phyloP scores from a whole-genome alignment of 2,113 vertebrate genomes.

The Scartelaos histophorus region DNA sequence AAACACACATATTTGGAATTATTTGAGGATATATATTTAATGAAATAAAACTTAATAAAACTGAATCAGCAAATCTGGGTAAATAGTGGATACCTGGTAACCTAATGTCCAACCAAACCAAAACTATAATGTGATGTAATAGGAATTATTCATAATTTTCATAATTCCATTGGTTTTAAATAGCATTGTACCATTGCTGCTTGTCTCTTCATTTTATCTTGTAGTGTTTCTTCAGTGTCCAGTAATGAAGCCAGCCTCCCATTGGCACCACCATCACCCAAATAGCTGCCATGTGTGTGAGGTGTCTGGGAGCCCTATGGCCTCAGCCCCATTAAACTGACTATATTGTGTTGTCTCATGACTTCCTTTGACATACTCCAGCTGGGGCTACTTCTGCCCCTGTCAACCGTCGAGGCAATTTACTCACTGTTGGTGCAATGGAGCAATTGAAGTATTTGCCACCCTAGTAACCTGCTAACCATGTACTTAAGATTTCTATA shows the following conservation, averaged over 20 bases:
- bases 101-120: not conserved
- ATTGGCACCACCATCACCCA: slow-evolving; percentile 36
- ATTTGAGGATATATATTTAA: not conserved
- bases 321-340: slow-evolving; percentile 55
- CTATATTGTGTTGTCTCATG: slow-evolving; percentile 47
- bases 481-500: not conserved
- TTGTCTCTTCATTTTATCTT: not conserved
- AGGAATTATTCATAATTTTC: not conserved
- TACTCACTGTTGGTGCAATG: slow-evolving; percentile 22
- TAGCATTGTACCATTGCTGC: not conserved
- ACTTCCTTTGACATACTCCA: slow-evolving; percentile 70
- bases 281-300: slow-evolving; percentile 64
- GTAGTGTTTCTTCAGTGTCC: slow-evolving; percentile 18
- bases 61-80: too few species aligned
- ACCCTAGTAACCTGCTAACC: not conserved
- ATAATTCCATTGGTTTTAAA: not conserved
- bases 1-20: not conserved
- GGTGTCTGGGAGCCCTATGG: slow-evolving; percentile 43
- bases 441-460: not conserved
- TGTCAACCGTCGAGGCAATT: slow-evolving; percentile 65
- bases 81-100: not conserved
- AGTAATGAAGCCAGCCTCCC: slow-evolving; percentile 35
- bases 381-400: slow-evolving; percentile 69
- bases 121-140: not conserved
- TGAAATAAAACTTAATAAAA: not conserved